A percentile compares a stretch with the other conserved stretches of the same genome.
Conservation (phyloP, 2,888 invertebrate species). For the Drosophila prolongata region DNA sequence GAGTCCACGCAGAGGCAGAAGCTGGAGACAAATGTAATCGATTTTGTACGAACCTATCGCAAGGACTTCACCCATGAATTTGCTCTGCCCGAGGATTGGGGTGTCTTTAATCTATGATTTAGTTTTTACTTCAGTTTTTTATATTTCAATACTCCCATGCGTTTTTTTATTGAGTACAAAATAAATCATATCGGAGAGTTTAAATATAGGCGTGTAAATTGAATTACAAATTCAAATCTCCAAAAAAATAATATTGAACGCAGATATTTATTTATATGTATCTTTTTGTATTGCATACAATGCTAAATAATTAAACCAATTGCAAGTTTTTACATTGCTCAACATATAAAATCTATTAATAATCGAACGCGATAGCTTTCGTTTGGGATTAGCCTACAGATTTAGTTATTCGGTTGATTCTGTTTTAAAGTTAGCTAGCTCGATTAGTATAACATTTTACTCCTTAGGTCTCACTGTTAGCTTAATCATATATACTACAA, state of each 20-base stretch:
- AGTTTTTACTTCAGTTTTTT: not conserved
- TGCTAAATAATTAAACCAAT: constrained; percentile 32
- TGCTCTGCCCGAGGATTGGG: constrained; percentile 73
- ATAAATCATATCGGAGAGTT: not conserved
- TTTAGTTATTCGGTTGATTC: constrained; percentile 27
- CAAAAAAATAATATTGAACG: constrained; percentile 4
- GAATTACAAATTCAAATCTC: not conserved
- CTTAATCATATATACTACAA: constrained; percentile 38
- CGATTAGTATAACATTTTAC: constrained; percentile 35
- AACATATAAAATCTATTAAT: constrained; percentile 30
- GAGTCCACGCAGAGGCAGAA: constrained; percentile 13
- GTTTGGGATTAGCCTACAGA: constrained; percentile 32
- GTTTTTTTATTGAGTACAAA: constrained; percentile 3
- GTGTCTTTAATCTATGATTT: not conserved
- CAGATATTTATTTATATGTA: constrained; percentile 15
- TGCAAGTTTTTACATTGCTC: constrained; percentile 44
- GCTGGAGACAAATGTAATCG: constrained; percentile 63
- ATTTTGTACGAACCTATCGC: constrained; percentile 68
- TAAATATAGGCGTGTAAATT: no score
- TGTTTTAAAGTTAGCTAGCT: constrained; percentile 33
- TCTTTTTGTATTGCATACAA: constrained; percentile 54
- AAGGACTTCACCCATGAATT: constrained; percentile 67
- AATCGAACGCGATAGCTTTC: not conserved
- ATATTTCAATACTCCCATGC: not conserved
- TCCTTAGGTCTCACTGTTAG: constrained; percentile 27